A percentile compares a stretch with the other conserved stretches of the same genome.
These are phyloP conservation scores for Antheraea mylitta DNA, from an alignment of 1,140 invertebrate species.

Conservation along the genomic window DNA sequence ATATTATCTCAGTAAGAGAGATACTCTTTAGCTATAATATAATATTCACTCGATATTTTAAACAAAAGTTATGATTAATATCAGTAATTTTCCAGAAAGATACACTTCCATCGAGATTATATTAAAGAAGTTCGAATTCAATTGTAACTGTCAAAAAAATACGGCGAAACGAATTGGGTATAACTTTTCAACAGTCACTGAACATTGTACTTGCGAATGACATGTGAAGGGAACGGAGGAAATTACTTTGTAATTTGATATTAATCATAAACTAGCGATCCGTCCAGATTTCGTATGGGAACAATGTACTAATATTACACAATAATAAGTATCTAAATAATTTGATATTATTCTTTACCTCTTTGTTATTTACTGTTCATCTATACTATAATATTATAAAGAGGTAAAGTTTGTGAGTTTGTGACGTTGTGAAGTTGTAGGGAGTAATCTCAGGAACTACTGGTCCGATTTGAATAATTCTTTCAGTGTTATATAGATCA, in stretches of 20 bases:
- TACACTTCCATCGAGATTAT: not conserved
- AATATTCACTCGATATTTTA: constrained; percentile 34
- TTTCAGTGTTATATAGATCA: too few species aligned
- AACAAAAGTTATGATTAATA: constrained; percentile 6
- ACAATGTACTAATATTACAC: too few species aligned
- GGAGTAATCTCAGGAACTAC: too few species aligned
- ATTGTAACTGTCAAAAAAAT: constrained; percentile 21
- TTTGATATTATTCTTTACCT: too few species aligned
- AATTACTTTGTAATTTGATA: not conserved
- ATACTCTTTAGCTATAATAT: constrained; percentile 21
- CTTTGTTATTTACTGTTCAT: too few species aligned
- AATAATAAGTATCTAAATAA: too few species aligned
- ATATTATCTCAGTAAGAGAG: not conserved
- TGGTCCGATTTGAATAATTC: too few species aligned
- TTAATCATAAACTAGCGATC: not conserved
- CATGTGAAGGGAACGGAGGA: not conserved
- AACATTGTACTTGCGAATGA: constrained; percentile 6
- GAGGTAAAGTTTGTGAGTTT: too few species aligned
- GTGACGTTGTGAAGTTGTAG: too few species aligned
- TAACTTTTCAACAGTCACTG: constrained; percentile 18
- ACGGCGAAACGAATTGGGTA: constrained; percentile 17
- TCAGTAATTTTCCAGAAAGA: constrained; percentile 6
- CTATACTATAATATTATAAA: too few species aligned
- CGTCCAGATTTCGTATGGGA: too few species aligned
- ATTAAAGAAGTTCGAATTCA: constrained; percentile 15